These are phyloP conservation scores for Trigoniulus corallinus DNA, from an alignment of 1,140 invertebrate genomes.

Conservation along the genomic window DNA sequence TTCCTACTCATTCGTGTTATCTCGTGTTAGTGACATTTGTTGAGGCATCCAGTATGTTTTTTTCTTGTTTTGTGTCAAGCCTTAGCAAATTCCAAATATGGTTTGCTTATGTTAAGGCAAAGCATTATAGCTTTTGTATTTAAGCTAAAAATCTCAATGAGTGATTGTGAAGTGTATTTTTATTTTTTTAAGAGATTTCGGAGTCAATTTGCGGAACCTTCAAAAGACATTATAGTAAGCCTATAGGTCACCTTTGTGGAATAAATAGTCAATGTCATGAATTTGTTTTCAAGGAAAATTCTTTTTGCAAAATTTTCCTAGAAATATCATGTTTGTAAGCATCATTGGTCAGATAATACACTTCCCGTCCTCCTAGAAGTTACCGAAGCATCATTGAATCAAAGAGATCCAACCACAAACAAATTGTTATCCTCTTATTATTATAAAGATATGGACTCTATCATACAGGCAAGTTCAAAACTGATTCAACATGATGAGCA, in stretches of 20 bases:
- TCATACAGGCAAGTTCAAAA: conserved; percentile 34
- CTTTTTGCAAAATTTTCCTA: conserved; percentile 27
- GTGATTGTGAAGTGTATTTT: conserved; percentile 5
- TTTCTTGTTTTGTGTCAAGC: too few relatives aligned
- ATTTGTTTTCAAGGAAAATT: conserved; percentile 4
- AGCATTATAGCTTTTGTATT: too few relatives aligned
- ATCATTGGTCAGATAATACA: conserved; percentile 84
- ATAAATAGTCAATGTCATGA: too few relatives aligned
- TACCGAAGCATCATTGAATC: conserved; percentile 71
- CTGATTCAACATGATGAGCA: background rate
- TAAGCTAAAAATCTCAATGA: background rate
- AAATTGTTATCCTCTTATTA: conserved; percentile 66
- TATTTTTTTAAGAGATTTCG: conserved; percentile 24
- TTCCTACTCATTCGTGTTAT: too few relatives aligned
- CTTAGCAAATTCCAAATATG: too few relatives aligned
- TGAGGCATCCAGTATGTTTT: too few relatives aligned
- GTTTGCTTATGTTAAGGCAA: too few relatives aligned
- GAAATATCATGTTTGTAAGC: conserved; percentile 81
- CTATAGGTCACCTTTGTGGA: too few relatives aligned
- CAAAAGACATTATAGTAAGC: conserved; percentile 11
- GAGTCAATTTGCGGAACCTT: conserved; percentile 23
- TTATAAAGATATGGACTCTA: conserved; percentile 80
- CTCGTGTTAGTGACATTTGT: too few relatives aligned
- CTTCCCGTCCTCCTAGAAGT: conserved; percentile 77
- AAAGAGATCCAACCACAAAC: conserved; percentile 69